These are phyloP conservation scores for Leptinotarsa defecta DNA, from an alignment of 1,140 invertebrate genomes.

Conservation along the genomic window DNA sequence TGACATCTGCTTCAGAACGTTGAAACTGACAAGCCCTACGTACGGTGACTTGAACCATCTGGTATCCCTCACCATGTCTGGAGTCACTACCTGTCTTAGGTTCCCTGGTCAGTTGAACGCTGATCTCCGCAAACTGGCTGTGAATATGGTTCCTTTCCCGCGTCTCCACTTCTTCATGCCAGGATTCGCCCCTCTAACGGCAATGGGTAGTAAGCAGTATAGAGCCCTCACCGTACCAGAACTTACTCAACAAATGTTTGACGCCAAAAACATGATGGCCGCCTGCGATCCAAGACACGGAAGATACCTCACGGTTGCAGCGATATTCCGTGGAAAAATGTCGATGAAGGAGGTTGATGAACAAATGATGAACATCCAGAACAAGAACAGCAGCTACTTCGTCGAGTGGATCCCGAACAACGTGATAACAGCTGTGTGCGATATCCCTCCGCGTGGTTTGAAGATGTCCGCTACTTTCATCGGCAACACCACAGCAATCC, in stretches of 20 bases:
- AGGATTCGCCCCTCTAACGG: conserved; percentile 82
- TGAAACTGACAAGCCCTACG: conserved; percentile 78
- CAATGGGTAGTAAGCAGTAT: conserved; percentile 71
- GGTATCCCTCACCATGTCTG: conserved; percentile 79
- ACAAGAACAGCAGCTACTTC: conserved; percentile 82
- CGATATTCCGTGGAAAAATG: conserved; percentile 76
- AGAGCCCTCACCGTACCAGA: conserved; percentile 72
- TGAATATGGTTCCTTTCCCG: conserved; percentile 92
- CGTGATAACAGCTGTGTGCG: conserved; percentile 75
- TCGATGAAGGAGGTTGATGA: conserved; percentile 71
- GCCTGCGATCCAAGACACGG: conserved; percentile 76
- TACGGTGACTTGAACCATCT: conserved; percentile 78
- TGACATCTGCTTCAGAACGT: conserved; percentile 87
- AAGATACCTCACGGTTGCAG: conserved; percentile 73
- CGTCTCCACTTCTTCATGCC: conserved; percentile 76
- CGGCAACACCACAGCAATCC: conserved; percentile 73
- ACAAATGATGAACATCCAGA: conserved; percentile 79
- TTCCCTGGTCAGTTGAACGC: conserved; percentile 85
- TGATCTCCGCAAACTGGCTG: conserved; percentile 82
- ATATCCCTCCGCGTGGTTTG: conserved; percentile 72
- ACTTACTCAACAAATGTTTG: conserved; percentile 78
- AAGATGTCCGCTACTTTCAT: conserved; percentile 77
- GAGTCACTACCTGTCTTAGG: conserved; percentile 78
- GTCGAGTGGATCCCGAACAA: conserved; percentile 85
- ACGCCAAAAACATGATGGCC: conserved; percentile 73